Evolutionary conservation across 2,113 vertebrate genomes (phyloP).

Genomic region (Corythaeola cristata): DNA sequence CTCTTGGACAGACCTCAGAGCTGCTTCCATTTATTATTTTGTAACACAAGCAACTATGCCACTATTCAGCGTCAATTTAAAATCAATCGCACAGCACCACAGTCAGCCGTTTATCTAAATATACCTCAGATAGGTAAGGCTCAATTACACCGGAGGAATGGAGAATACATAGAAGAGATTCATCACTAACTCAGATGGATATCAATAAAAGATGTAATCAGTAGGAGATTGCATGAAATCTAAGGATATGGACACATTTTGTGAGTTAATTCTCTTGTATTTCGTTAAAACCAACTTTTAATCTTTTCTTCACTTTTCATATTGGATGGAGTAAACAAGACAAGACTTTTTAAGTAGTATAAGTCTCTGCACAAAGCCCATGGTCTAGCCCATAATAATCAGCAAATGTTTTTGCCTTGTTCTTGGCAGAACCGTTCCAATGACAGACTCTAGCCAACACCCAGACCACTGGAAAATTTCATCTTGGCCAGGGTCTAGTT

Average conservation of each 20-base stretch:
- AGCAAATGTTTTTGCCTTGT: not conserved
- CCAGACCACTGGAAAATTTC: not conserved
- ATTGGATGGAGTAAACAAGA: not conserved
- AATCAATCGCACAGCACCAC: not conserved
- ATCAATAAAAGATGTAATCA: not conserved
- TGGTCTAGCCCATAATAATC: not conserved
- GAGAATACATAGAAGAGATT: not conserved
- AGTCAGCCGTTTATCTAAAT: slow-evolving; percentile 20
- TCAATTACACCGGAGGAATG: not conserved
- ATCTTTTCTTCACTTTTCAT: not conserved
- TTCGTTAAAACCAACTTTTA: not conserved
- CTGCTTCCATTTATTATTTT: not conserved
- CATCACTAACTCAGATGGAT: not conserved
- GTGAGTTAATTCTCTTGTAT: not conserved
- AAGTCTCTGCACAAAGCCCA: not conserved
- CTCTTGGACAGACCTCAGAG: not conserved
- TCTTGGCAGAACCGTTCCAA: not conserved
- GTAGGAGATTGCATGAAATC: not conserved
- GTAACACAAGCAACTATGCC: not conserved
- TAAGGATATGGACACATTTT: not conserved
- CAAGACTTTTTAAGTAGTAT: not conserved
- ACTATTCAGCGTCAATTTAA: not conserved
- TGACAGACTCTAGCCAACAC: not conserved
- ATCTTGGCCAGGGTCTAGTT: not conserved
- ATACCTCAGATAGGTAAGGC: not conserved